Percentiles rank a stretch among this genome's conserved stretches.
phyloP scores from a whole-genome alignment of 2,113 vertebrate genomes.

The Sinocyclocheilus maitianheensis region DNA sequence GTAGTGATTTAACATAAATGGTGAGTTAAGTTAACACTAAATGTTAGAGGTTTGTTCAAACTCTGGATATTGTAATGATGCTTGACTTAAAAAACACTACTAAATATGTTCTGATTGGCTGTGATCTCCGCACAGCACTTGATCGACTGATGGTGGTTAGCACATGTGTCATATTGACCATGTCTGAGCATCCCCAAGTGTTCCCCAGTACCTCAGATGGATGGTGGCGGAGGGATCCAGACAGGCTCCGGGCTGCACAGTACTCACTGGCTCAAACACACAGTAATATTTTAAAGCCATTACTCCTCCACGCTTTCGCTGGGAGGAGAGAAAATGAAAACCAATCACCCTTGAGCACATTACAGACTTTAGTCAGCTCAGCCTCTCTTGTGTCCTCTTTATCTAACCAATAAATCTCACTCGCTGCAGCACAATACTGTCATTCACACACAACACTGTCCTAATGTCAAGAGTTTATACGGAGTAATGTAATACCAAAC shows the following conservation, averaged over 20 bases:
- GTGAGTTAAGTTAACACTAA: background rate
- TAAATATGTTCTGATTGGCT: background rate
- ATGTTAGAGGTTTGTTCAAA: background rate
- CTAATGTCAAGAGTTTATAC: slow-evolving; percentile 15
- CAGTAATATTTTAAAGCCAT: slow-evolving; percentile 49
- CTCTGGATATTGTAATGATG: background rate
- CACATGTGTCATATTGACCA: background rate
- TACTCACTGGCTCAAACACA: slow-evolving; percentile 45
- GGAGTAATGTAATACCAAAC: slow-evolving; percentile 11
- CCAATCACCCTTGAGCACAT: slow-evolving; percentile 45
- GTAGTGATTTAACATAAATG: background rate
- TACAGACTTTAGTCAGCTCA: slow-evolving; percentile 51
- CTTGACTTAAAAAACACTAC: background rate
- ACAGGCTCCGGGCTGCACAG: slow-evolving; percentile 25
- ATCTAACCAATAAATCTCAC: slow-evolving; percentile 43
- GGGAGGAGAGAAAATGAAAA: slow-evolving; percentile 39
- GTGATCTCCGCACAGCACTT: background rate
- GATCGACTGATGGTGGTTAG: background rate
- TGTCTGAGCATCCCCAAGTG: slow-evolving; percentile 10
- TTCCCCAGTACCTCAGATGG: slow-evolving; percentile 16
- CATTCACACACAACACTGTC: slow-evolving; percentile 39
- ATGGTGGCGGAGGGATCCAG: slow-evolving; percentile 25
- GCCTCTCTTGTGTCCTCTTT: slow-evolving; percentile 44
- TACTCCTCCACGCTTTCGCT: slow-evolving; percentile 39
- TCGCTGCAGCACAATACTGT: slow-evolving; percentile 21